A percentile compares a stretch with the other conserved stretches of the same genome.
Evolutionary conservation across 2,888 invertebrate species (phyloP).

Genomic region (Zygogramma bicolorata): DNA sequence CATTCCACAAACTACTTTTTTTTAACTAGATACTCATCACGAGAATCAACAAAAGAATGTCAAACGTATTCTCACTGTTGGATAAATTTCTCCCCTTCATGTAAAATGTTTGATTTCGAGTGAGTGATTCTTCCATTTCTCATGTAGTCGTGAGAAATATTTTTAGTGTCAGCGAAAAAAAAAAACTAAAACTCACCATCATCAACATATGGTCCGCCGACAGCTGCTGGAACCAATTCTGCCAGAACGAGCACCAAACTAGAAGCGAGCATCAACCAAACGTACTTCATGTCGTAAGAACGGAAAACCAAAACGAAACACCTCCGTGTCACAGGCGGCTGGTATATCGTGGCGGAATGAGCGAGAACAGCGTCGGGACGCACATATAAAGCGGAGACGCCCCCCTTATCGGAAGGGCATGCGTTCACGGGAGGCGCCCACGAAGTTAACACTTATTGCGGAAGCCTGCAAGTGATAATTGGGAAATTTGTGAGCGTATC

Average conservation of each 20-base stretch:
- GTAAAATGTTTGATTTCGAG: too few species aligned
- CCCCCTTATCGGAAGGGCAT: conserved; percentile 53
- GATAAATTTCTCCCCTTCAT: too few species aligned
- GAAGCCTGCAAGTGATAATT: background rate
- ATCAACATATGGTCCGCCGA: conserved; percentile 61
- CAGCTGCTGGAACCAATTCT: conserved; percentile 56
- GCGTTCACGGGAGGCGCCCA: conserved; percentile 52
- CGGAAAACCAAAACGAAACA: conserved; percentile 36
- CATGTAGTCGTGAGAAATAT: too few species aligned
- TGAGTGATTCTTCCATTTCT: too few species aligned
- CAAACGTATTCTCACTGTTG: too few species aligned
- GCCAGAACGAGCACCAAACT: conserved; percentile 60
- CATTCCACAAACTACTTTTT: too few species aligned
- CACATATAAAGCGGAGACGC: conserved; percentile 59
- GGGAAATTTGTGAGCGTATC: background rate
- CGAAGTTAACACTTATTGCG: conserved; percentile 36
- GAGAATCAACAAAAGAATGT: too few species aligned
- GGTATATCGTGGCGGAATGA: conserved; percentile 57
- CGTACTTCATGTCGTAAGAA: conserved; percentile 61
- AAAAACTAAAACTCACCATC: conserved; percentile 60
- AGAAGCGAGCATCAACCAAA: conserved; percentile 61
- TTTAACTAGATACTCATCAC: too few species aligned
- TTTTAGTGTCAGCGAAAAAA: too few species aligned
- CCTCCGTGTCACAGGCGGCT: conserved; percentile 48
- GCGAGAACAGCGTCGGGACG: conserved; percentile 56